These are phyloP conservation scores for Anguilla rostrata DNA, from an alignment of 2,113 vertebrate genomes.

Conservation along the genomic window DNA sequence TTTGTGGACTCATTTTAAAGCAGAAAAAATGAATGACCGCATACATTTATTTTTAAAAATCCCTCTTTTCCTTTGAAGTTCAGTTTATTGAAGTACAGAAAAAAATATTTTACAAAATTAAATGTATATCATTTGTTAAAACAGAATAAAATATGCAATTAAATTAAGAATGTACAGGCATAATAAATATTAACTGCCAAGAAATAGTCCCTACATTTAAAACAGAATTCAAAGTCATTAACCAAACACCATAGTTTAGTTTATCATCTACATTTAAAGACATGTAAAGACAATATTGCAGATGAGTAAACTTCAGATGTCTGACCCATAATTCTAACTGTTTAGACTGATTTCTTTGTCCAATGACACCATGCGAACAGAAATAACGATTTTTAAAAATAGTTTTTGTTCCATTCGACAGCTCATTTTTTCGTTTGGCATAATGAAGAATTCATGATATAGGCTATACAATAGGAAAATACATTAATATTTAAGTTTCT, in stretches of 20 bases:
- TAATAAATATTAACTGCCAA: conserved; percentile 50
- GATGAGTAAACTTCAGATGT: conserved; percentile 8
- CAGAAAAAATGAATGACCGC: not conserved
- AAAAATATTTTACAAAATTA: conserved; percentile 39
- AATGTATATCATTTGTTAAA: conserved; percentile 29
- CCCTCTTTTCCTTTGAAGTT: conserved; percentile 24
- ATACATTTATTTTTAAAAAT: not conserved
- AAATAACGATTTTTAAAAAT: not conserved
- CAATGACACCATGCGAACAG: not conserved
- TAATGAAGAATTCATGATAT: conserved; percentile 24
- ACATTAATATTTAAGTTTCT: conserved; percentile 40
- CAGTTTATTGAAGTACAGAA: conserved; percentile 41
- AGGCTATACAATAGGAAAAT: conserved; percentile 36
- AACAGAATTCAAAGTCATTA: conserved; percentile 8
- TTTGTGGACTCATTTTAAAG: not conserved
- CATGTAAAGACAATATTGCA: conserved; percentile 14
- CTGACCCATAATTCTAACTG: not conserved
- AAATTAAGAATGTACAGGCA: conserved; percentile 46
- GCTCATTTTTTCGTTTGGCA: conserved; percentile 8
- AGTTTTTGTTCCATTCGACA: conserved; percentile 6
- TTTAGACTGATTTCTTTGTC: not conserved
- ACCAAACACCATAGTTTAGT: conserved; percentile 28
- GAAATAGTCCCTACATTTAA: conserved; percentile 22
- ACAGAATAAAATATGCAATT: conserved; percentile 33
- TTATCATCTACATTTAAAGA: conserved; percentile 18